Conservation (phyloP, 2,888 invertebrate species). For the Lepidocyrtoides sp. region DNA sequence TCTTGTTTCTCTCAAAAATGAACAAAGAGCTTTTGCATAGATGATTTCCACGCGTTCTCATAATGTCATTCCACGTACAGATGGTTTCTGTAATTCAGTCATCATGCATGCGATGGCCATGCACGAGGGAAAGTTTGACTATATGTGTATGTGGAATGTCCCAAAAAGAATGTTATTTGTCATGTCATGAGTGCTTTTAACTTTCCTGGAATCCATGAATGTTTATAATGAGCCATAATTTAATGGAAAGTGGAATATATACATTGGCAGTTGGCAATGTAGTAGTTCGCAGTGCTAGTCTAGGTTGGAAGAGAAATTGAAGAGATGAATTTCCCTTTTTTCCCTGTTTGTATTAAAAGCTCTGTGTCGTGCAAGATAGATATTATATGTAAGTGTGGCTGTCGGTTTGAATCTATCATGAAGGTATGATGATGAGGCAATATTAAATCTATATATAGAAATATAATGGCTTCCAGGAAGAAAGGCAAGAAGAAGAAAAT, state of each 20-base stretch:
- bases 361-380: neutral
- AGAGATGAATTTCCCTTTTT: slow-evolving; percentile 1
- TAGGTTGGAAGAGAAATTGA: slow-evolving; percentile 9
- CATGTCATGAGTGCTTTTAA: slow-evolving; percentile 8
- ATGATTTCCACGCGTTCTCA: too few species aligned
- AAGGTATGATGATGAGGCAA: neutral
- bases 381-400: neutral
- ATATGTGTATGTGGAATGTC: too few species aligned
- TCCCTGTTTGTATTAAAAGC: neutral
- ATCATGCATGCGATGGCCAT: neutral
- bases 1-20: too few species aligned
- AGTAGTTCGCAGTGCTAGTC: too few species aligned
- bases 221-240: slow-evolving; percentile 25
- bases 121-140: neutral
- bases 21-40: too few species aligned
- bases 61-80: too few species aligned
- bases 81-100: neutral
- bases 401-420: neutral
- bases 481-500: neutral
- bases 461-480: slow-evolving; percentile 31
- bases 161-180: neutral
- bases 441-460: neutral
- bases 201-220: neutral
- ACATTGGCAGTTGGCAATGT: neutral
- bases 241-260: slow-evolving; percentile 19